Conservation (phyloP, 2,888 invertebrate species). For the Salticus scenicus region DNA sequence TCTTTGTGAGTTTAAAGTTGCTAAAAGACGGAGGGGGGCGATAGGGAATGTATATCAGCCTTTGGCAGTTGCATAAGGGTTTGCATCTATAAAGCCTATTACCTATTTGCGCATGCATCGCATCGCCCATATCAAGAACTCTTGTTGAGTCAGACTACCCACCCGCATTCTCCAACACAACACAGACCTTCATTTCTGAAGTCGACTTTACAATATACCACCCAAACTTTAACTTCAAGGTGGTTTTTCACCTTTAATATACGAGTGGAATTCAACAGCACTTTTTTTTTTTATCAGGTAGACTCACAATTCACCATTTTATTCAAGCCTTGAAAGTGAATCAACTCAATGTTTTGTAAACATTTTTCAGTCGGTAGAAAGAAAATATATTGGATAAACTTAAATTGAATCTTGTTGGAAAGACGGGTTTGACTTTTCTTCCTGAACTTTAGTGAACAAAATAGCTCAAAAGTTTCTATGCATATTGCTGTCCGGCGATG, state of each 20-base stretch:
- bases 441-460: no score
- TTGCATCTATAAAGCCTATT: conserved; percentile 59
- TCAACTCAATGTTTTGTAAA: conserved; percentile 21
- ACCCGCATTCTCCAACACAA: conserved; percentile 35
- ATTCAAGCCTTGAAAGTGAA: conserved; percentile 9
- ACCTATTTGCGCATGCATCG: conserved; percentile 50
- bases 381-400: not conserved
- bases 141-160: conserved; percentile 31
- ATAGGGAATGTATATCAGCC: conserved; percentile 46
- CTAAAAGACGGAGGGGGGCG: conserved; percentile 46
- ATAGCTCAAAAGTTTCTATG: no score
- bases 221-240: conserved; percentile 55
- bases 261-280: conserved; percentile 10
- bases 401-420: not conserved
- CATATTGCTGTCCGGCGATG: no score
- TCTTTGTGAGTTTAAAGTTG: conserved; percentile 68
- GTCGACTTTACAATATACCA: conserved; percentile 52
- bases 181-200: conserved; percentile 29
- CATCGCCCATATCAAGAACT: conserved; percentile 15
- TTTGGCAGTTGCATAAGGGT: conserved; percentile 60
- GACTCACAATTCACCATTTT: not conserved
- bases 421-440: no score
- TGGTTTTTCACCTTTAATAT: conserved; percentile 57
- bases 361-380: not conserved
- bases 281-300: conserved; percentile 11